phyloP scores from a whole-genome alignment of 2,888 invertebrate genomes.

The Drosophila nigricruria region DNA sequence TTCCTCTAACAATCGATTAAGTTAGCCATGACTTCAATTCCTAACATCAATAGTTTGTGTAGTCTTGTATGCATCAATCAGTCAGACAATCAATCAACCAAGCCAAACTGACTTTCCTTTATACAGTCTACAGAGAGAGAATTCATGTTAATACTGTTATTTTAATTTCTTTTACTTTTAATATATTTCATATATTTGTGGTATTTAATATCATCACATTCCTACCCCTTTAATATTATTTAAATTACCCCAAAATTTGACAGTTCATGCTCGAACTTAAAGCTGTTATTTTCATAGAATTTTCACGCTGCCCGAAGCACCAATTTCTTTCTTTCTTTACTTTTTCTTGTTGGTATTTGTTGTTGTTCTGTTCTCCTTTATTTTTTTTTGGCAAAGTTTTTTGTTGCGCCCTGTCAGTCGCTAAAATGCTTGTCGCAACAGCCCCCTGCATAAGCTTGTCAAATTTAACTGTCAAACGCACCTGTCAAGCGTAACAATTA shows the following conservation, averaged over 20 bases:
- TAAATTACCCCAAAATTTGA: not conserved
- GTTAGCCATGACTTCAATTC: not conserved
- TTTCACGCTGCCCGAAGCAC: slow-evolving; percentile 14
- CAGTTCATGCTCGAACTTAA: slow-evolving; percentile 3
- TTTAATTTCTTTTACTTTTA: not conserved
- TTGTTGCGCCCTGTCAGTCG: slow-evolving; percentile 7
- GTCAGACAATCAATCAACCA: not conserved
- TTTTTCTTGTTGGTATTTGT: slow-evolving; percentile 1
- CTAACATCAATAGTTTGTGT: not conserved
- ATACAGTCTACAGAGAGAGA: not conserved
- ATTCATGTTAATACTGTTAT: not conserved
- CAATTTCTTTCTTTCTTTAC: slow-evolving; percentile 3
- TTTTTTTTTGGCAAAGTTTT: slow-evolving; percentile 23
- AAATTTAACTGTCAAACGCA: slow-evolving; percentile 80
- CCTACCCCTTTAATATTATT: not conserved
- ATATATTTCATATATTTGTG: too few relatives aligned
- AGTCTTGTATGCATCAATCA: not conserved
- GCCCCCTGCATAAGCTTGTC: slow-evolving; percentile 68
- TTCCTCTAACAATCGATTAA: not conserved
- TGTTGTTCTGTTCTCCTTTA: slow-evolving; percentile 2
- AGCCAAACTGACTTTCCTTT: not conserved
- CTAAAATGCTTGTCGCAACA: slow-evolving; percentile 16
- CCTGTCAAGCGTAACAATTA: slow-evolving; percentile 78
- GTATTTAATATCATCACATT: not conserved
- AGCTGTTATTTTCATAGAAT: slow-evolving; percentile 9